A percentile compares a stretch with the other conserved stretches of the same genome.
Evolutionary conservation across 1,140 invertebrate genomes (phyloP).

Genomic region (Polypedilum vanderplanki): DNA sequence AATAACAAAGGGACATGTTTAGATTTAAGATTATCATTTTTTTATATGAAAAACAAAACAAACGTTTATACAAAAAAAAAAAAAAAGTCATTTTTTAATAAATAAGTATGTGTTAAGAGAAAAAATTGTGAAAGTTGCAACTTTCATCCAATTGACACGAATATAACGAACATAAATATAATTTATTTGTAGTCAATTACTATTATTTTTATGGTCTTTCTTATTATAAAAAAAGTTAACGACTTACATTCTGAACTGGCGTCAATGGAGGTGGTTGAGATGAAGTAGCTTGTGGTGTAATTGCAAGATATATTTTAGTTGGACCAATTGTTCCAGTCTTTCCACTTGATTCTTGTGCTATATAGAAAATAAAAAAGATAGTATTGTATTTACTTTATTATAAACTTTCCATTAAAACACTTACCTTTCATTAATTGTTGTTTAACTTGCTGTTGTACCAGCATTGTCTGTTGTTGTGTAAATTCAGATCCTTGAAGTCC

Average conservation of each 20-base stretch:
- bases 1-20: slow-evolving; percentile 17
- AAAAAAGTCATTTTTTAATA: not conserved
- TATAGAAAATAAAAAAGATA: slow-evolving; percentile 32
- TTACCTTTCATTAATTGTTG: slow-evolving; percentile 76
- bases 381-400: too few species aligned
- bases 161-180: too few species aligned
- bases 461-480: slow-evolving; percentile 66
- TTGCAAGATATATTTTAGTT: slow-evolving; percentile 75
- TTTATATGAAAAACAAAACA: slow-evolving; percentile 1
- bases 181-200: not conserved
- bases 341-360: slow-evolving; percentile 70
- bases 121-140: not conserved
- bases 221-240: not conserved
- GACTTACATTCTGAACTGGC: slow-evolving; percentile 33
- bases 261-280: slow-evolving; percentile 40
- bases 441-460: slow-evolving; percentile 81
- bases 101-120: not conserved
- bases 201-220: not conserved
- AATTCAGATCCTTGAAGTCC: slow-evolving; percentile 74
- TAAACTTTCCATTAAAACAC: too few species aligned
- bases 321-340: slow-evolving; percentile 75
- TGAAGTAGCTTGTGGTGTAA: slow-evolving; percentile 54
- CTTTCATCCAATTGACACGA: slow-evolving; percentile 1
- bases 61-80: not conserved
- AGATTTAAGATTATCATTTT: not conserved